Conservation (phyloP, 2,113 vertebrate genomes). For the Lethenteron reissneri region DNA sequence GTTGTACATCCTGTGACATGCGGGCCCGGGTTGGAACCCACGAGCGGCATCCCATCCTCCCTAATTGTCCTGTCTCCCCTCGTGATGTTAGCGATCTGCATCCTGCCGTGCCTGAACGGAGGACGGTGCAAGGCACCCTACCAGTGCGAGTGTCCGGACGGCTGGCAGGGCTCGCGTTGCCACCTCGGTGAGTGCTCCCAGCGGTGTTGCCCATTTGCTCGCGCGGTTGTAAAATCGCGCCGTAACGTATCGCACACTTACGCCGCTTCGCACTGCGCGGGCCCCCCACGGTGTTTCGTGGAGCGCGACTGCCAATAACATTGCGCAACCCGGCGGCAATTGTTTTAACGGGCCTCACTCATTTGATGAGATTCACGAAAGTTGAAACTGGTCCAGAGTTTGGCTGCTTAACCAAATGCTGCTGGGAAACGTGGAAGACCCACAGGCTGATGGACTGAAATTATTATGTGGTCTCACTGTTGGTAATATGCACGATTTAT, state of each 20-base stretch:
- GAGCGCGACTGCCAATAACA: not conserved
- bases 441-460: too few species aligned
- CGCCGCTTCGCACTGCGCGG: not conserved
- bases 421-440: too few species aligned
- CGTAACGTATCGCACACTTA: not conserved
- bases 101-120: constrained; percentile 78
- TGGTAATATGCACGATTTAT: too few species aligned
- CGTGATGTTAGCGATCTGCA: constrained; percentile 53
- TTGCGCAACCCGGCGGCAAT: not conserved
- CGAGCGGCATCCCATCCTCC: not conserved
- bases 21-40: not conserved
- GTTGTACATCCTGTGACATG: not conserved
- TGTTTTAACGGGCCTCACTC: too few species aligned
- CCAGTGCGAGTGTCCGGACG: constrained; percentile 51
- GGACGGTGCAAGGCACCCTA: constrained; percentile 75
- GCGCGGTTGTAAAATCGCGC: not conserved
- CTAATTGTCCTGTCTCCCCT: not conserved
- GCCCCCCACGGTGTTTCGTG: not conserved
- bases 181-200: constrained; percentile 41
- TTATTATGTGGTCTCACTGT: too few species aligned
- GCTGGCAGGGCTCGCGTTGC: constrained; percentile 77
- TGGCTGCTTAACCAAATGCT: too few species aligned
- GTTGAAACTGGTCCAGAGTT: too few species aligned
- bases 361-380: too few species aligned
- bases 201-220: constrained; percentile 6